Percentiles rank a stretch among this genome's conserved stretches.
Conservation (phyloP, 1,140 invertebrate species). For the Solen grandis region DNA sequence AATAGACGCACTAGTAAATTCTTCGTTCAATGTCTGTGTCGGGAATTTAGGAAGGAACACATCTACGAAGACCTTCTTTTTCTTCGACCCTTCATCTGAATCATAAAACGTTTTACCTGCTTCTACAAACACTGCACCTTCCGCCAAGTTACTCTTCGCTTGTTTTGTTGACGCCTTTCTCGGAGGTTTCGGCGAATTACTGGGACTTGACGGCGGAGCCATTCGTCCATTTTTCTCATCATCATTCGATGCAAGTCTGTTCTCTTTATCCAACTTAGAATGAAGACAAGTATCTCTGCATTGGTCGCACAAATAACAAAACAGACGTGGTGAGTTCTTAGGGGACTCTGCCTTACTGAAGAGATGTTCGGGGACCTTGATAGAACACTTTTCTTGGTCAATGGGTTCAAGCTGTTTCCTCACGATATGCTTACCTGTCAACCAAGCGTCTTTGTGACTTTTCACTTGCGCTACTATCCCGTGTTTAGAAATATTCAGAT, state of each 20-base stretch:
- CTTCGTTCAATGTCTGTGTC: constrained; percentile 19
- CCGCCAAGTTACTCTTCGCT: neutral
- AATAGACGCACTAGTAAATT: constrained; percentile 2
- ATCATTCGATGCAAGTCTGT: neutral
- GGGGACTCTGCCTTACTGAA: constrained; percentile 40
- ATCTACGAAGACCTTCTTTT: constrained; percentile 60
- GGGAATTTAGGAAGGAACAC: constrained; percentile 60
- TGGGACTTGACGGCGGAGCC: constrained; percentile 57
- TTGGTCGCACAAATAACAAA: constrained; percentile 38
- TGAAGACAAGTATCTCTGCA: constrained; percentile 8
- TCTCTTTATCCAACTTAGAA: neutral
- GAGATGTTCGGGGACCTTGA: constrained; percentile 40
- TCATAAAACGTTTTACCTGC: constrained; percentile 41
- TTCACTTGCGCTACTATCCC: constrained; percentile 42
- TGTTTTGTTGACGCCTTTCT: constrained; percentile 32
- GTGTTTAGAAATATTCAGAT: constrained; percentile 39
- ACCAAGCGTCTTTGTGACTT: constrained; percentile 76
- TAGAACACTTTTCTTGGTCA: constrained; percentile 37
- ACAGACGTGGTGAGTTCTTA: constrained; percentile 8
- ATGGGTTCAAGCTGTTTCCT: neutral
- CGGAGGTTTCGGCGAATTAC: neutral
- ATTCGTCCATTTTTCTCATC: constrained; percentile 28
- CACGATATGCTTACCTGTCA: constrained; percentile 62
- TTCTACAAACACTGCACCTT: constrained; percentile 50
- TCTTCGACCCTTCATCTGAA: constrained; percentile 36